phyloP scores from a whole-genome alignment of 2,888 invertebrate genomes.

The Spilosoma lubricipeda region DNA sequence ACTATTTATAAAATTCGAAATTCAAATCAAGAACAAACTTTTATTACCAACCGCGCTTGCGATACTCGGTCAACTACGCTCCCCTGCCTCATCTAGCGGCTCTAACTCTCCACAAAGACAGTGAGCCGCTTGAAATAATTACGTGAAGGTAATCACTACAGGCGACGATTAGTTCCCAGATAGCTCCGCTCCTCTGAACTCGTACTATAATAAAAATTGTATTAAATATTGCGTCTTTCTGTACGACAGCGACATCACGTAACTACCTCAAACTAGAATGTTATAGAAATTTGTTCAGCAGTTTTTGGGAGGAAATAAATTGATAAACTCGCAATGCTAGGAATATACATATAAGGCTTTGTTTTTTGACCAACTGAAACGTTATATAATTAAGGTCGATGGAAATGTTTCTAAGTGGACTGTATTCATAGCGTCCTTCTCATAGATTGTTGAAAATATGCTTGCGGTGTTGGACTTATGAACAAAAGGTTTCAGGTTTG shows the following conservation, averaged over 20 bases:
- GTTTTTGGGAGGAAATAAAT: not conserved
- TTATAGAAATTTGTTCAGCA: not conserved
- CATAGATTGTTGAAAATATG: not conserved
- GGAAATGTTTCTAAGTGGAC: too few relatives aligned
- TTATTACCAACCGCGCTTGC: constrained; percentile 21
- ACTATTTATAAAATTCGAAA: not conserved
- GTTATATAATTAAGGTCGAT: not conserved
- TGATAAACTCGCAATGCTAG: not conserved
- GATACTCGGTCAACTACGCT: constrained; percentile 1
- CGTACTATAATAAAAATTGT: constrained; percentile 83
- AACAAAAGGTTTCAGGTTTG: not conserved
- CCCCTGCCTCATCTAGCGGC: constrained; percentile 54
- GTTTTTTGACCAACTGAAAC: not conserved
- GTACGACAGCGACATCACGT: constrained; percentile 34
- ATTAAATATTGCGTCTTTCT: constrained; percentile 74
- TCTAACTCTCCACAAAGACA: constrained; percentile 50
- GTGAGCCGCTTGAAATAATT: constrained; percentile 80
- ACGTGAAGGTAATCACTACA: constrained; percentile 79
- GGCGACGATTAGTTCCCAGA: constrained; percentile 82
- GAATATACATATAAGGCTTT: not conserved
- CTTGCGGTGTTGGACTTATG: not conserved
- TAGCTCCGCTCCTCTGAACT: constrained; percentile 79
- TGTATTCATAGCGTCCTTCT: not conserved
- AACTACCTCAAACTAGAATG: not conserved
- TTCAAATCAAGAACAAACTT: not conserved